Base-by-base conservation (phyloP, 2,797 vertebrate genomes). In the Bradypodion pumilum region DNA sequence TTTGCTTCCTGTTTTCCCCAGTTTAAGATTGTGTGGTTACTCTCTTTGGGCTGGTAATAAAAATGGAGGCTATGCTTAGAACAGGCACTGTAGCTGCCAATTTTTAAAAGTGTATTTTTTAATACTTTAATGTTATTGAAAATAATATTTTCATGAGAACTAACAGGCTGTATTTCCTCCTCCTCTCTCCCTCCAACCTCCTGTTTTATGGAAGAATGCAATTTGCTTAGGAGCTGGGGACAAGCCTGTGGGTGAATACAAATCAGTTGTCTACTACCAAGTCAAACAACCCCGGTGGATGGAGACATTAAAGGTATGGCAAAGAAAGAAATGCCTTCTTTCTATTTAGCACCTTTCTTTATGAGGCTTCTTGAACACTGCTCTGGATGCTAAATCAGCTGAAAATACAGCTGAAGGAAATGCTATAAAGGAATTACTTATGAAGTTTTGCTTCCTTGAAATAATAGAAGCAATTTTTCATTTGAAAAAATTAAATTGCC, bases 271-370 rank as follows among this genome's bases (percentile, higher is more conserved):
- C 80, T 99, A 99, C 95, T 99, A 99, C 90, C 98, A 99, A 95
- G 94, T 99, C 93, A 99, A 99, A 91, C 98, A 99, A 91, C 98
- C 98, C 1, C 97, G 97, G 27, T 99, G 98, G 98, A 98, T 98
- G 96, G 98, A 99, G 92, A 99, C 98, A 0, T 95, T 99, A 90
- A 99, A 99, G 98, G 98, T 99, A 95, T 21, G 1, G 32, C 1
- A 69, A 16, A 6, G 27, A 3, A 23, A 21, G 56, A 2, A 5
- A 1, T 19, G 8, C 1, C 21, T n/a, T 63, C 21, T 6, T 23
- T 80, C 56, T 1, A 2, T 80, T 79, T 1, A 0, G 83, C 63
- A 72, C 62, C 2, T 40, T 65, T 63, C 32, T 42, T 81, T 78
- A 82, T 29, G 66, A 63, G 37, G 8, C 35, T 63, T 29, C 27